A percentile compares a stretch with the other conserved stretches of the same genome.
Conservation (phyloP, 2,797 vertebrate genomes). For the Microhierax caerulescens region DNA sequence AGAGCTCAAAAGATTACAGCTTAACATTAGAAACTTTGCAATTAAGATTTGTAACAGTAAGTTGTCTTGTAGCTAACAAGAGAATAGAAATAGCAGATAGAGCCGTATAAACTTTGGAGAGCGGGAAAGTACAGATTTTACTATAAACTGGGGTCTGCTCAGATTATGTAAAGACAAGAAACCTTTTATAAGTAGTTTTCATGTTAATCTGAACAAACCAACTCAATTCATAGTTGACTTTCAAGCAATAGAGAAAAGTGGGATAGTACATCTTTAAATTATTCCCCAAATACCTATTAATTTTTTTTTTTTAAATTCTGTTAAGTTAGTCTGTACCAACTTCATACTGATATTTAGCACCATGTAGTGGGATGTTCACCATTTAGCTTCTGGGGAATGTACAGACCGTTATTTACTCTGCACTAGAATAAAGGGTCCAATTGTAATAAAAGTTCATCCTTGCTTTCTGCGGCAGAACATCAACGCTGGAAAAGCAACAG, state of each 20-base stretch:
- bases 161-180: not conserved
- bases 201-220: not conserved
- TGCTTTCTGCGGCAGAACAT: not conserved
- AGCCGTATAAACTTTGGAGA: constrained; percentile 41
- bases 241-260: constrained; percentile 35
- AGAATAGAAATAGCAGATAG: constrained; percentile 61
- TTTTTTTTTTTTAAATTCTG: not conserved
- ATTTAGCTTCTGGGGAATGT: constrained; percentile 12
- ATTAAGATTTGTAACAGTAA: constrained; percentile 46
- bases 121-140: not conserved
- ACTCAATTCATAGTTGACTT: not conserved
- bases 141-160: constrained; percentile 23
- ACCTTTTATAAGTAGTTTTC: not conserved
- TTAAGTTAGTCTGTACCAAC: not conserved
- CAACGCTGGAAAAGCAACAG: constrained; percentile 13
- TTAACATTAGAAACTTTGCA: constrained; percentile 50
- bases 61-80: constrained; percentile 37
- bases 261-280: not conserved
- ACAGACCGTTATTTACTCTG: not conserved
- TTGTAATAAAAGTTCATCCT: not conserved
- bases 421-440: not conserved
- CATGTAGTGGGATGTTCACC: constrained; percentile 22
- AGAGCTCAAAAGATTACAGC: constrained; percentile 41
- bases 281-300: not conserved
- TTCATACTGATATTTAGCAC: constrained; percentile 50